Evolutionary conservation across 1,140 invertebrate genomes (phyloP), one percentile per base, ranked within the genome.

Genomic region (Leptopilina boulardi): DNA sequence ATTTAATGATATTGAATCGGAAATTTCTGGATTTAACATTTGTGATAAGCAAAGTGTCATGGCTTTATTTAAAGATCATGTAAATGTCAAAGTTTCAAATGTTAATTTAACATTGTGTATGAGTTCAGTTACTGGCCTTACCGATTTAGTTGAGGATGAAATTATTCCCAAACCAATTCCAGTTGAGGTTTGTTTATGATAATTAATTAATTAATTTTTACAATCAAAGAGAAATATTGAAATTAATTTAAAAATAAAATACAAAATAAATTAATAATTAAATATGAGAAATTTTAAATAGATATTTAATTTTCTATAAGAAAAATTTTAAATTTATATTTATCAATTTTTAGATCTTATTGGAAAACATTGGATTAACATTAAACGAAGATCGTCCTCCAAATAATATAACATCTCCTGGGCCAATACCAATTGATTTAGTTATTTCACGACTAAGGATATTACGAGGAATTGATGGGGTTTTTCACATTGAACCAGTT

Each of bases 141-240:
- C 94, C 0, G 97, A 97, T 87, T 93, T 98, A 59, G 92, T 95
- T 4, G 96, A 98, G 87, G 97, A 98, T 91, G 97, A 98, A 91
- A 93, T 96, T 38, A 92, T 96, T 38, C 93, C 94, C 0, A 93
- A 93, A 77, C 95, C 95, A 0, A 93, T 98, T 88, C 96, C 96
- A 1, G 91, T 97, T 79, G 93, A 96, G 89, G 94, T 97, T 87
- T 87, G 84, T 81, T 81, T 75, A 74, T 47, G 72, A 47, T n/a
- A 23, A 59, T 26, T 51, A 18, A 18, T 51, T 51, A 4, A 47
- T 47, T 47, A 4, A 15, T 15, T 41, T 41, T 41, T 41, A 41
- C 38, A 5, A 41, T 41, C n/a, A n/a, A n/a, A n/a, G n/a, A n/a
- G n/a, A n/a, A 41, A 5, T 41, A 41, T 41, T 41, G 3, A 41